These are phyloP conservation scores for Chorisops tibialis DNA, from an alignment of 2,888 invertebrate species.

Conservation along the genomic window DNA sequence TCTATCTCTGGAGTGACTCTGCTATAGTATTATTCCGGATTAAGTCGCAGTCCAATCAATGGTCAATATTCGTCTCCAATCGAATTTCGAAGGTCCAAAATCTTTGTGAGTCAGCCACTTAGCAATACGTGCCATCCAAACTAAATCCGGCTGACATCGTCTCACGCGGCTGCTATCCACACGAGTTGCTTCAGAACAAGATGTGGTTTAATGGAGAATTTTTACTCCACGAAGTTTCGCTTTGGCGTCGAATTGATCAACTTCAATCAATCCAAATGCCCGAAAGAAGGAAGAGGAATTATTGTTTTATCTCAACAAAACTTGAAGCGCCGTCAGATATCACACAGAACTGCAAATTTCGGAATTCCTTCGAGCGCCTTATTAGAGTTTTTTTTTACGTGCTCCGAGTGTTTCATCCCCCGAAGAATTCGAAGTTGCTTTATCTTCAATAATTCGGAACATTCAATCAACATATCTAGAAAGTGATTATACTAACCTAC, in stretches of 20 bases:
- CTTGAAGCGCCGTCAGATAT: background rate
- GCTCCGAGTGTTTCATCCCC: background rate
- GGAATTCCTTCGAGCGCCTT: background rate
- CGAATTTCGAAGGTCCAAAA: slow-evolving; percentile 36
- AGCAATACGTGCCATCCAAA: slow-evolving; percentile 35
- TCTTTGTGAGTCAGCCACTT: slow-evolving; percentile 22
- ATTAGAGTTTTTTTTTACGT: background rate
- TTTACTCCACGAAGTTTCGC: slow-evolving; percentile 11
- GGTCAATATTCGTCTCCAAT: slow-evolving; percentile 34
- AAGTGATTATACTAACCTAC: background rate
- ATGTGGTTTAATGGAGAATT: no score
- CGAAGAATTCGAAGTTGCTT: background rate
- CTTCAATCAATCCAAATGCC: no score
- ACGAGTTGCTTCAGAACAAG: no score
- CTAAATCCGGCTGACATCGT: slow-evolving; percentile 36
- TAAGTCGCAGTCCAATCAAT: slow-evolving; percentile 25
- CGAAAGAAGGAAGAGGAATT: background rate
- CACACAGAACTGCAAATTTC: background rate
- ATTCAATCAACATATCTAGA: background rate
- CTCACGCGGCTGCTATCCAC: slow-evolving; percentile 34
- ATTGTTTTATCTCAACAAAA: background rate
- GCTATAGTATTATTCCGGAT: no score
- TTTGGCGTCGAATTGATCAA: background rate
- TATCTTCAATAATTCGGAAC: background rate
- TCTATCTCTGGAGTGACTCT: slow-evolving; percentile 22